These are phyloP conservation scores for Drosophila testacea DNA, from an alignment of 2,888 invertebrate genomes.

Conservation along the genomic window DNA sequence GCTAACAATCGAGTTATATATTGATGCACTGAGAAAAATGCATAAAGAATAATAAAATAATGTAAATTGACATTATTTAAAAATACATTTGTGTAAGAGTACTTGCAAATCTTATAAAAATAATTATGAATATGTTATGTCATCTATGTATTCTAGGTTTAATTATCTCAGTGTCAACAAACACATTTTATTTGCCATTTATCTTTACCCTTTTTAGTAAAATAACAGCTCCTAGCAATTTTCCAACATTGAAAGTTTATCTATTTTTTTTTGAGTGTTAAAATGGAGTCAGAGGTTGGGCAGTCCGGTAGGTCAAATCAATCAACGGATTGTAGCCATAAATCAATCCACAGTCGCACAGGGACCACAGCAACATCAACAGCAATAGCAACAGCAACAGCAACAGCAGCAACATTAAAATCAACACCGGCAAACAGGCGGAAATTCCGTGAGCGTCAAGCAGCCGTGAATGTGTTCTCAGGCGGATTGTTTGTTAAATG, in stretches of 20 bases:
- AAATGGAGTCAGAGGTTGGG: conserved; percentile 12
- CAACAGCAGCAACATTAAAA: conserved; percentile 1
- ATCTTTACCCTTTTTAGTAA: background rate
- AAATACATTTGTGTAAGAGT: too few species aligned
- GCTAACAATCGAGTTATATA: conserved; percentile 13
- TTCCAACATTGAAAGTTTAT: background rate
- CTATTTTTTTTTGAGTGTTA: background rate
- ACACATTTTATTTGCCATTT: background rate
- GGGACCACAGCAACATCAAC: conserved; percentile 11
- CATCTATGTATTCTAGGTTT: too few species aligned
- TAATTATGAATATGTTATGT: too few species aligned
- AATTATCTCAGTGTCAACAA: background rate
- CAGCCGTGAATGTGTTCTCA: conserved; percentile 56
- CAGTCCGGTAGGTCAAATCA: conserved; percentile 62
- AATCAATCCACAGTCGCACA: conserved; percentile 40
- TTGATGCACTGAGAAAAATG: conserved; percentile 11
- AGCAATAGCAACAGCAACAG: too few species aligned
- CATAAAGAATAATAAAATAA: too few species aligned
- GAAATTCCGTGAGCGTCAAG: conserved; percentile 61
- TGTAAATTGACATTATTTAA: too few species aligned
- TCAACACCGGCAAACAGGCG: conserved; percentile 43
- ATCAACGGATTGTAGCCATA: conserved; percentile 57
- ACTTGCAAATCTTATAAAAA: too few species aligned
- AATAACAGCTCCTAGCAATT: background rate
- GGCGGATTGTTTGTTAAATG: conserved; percentile 39